These are phyloP conservation scores for Enoplosus armatus DNA, from an alignment of 2,797 vertebrate species.

Conservation along the genomic window DNA sequence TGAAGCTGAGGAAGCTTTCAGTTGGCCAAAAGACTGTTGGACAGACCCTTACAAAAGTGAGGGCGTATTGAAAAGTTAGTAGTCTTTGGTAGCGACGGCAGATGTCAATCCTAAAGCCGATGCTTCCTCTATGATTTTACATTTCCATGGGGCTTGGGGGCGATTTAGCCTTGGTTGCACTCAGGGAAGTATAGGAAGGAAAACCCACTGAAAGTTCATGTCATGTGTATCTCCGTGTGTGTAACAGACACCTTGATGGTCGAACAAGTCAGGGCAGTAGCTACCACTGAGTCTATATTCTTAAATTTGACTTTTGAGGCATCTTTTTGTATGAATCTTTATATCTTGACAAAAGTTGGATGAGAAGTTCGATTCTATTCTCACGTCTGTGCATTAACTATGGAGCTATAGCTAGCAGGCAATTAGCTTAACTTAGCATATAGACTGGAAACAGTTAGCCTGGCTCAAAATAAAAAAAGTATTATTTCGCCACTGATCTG, in stretches of 20 bases:
- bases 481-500: too few species aligned
- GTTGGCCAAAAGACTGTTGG: not conserved
- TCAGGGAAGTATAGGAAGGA: not conserved
- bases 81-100: slow-evolving; percentile 6
- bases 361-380: not conserved
- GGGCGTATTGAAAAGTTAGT: not conserved
- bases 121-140: not conserved
- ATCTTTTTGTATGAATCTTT: not conserved
- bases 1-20: slow-evolving; percentile 18
- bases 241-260: not conserved
- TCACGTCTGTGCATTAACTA: not conserved
- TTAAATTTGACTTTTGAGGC: not conserved
- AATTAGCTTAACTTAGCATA: not conserved
- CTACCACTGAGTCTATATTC: not conserved
- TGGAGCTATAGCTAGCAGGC: not conserved
- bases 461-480: not conserved
- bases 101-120: slow-evolving; percentile 1
- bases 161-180: not conserved
- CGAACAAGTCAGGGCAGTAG: not conserved
- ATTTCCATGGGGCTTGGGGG: not conserved
- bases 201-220: not conserved
- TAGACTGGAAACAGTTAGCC: too few species aligned
- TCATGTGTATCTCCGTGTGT: not conserved
- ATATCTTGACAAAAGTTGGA: too few species aligned
- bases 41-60: not conserved